Evolutionary conservation across 2,113 vertebrate genomes (phyloP), one percentile per base, ranked within the genome.

Genomic region (Rhynchopsitta pachyrhyncha): DNA sequence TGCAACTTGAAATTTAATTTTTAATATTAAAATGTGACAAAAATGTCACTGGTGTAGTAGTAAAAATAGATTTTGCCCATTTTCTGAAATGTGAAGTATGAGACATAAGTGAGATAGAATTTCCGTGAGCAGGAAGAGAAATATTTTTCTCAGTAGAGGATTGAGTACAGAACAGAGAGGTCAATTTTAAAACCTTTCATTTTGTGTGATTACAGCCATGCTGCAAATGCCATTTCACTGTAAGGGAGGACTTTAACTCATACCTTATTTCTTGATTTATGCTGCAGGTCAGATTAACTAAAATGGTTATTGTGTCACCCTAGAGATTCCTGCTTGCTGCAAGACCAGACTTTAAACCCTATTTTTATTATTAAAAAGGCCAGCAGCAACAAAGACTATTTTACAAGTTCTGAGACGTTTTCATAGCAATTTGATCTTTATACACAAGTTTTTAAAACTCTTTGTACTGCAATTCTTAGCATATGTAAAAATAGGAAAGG

Each of bases 281-380:
- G 96, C 97, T 97, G 81, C 84, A 96, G 96, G 96, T 92, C 95
- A 97, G 95, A 97, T 98, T 97, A 97, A 92, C 95, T 95, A 92
- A 97, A 97, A 97, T 94, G 86, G 82, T 97, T 97, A 97, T 97
- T 97, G 96, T 97, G 93, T 97, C 93, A 97, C 95, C 92, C 92
- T 95, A 82, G 78, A 98, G 97, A 91, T 92, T 98, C 78, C 59
- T 42, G 91, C 95, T 96, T 96, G 62, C 97, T 96, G 79, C 91
- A 95, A 93, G 90, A 93, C 96, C 86, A 97, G 95, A 96, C 93
- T 96, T 95, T 97, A 93, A 96, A 97, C 88, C 81, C 79, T 93
- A 95, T 85, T 97, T 97, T 97, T 97, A 95, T 97, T 97, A 96
- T 97, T 97, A 96, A 97, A 97, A 98, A 97, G 83, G 85, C 95